phyloP scores from a whole-genome alignment of 1,140 invertebrate species.

The Euura saliciscinereae region DNA sequence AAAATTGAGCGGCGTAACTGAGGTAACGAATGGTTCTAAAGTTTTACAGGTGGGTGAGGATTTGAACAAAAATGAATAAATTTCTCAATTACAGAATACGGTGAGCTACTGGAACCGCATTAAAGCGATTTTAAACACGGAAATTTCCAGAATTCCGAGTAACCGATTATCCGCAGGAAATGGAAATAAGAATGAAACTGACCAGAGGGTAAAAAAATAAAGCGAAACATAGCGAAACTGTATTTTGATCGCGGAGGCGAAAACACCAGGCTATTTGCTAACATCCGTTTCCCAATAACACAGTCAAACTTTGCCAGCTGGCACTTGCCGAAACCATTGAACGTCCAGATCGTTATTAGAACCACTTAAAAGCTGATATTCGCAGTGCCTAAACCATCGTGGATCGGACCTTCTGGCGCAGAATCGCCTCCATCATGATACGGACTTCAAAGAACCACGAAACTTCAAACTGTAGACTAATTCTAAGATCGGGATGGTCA shows the following conservation, averaged over 20 bases:
- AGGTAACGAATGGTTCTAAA: neutral
- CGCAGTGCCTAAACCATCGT: neutral
- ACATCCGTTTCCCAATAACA: neutral
- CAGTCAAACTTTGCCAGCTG: neutral
- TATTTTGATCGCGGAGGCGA: neutral
- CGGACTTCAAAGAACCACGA: no score
- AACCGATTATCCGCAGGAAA: neutral
- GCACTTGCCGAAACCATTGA: neutral
- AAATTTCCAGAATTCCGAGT: neutral
- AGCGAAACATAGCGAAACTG: neutral
- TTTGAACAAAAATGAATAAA: neutral
- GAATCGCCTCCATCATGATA: neutral
- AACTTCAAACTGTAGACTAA: no score
- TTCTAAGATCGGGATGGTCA: no score
- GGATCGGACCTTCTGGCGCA: no score
- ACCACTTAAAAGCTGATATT: slow-evolving; percentile 7
- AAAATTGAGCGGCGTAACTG: slow-evolving; percentile 2
- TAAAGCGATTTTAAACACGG: neutral
- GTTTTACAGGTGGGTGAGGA: neutral
- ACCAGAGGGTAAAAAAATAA: neutral
- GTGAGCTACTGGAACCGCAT: neutral
- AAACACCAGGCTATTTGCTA: neutral
- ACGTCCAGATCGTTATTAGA: slow-evolving; percentile 3
- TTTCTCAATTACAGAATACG: neutral
- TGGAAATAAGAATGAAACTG: neutral